Evolutionary conservation across 2,797 vertebrate species (phyloP).

Genomic region (Gouania willdenowi): DNA sequence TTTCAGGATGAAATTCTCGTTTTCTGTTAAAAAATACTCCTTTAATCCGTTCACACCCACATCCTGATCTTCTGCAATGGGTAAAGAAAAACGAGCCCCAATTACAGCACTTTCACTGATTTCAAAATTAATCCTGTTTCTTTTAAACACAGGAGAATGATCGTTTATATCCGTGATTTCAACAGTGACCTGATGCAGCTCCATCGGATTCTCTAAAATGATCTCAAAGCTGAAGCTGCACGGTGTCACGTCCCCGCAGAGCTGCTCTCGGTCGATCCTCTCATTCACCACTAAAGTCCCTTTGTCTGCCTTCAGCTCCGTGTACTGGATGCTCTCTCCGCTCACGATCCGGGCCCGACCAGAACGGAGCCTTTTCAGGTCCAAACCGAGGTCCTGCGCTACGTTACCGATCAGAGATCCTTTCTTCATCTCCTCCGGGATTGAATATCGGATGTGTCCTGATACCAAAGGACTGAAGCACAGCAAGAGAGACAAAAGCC

Average conservation of each 20-base stretch:
- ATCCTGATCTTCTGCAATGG: conserved; percentile 45
- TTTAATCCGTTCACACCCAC: conserved; percentile 39
- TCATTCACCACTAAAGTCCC: conserved; percentile 67
- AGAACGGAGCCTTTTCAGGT: conserved; percentile 50
- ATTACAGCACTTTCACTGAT: conserved; percentile 23
- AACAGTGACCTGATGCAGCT: conserved; percentile 56
- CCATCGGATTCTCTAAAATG: conserved; percentile 68
- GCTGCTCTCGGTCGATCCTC: conserved; percentile 71
- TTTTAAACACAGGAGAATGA: conserved; percentile 47
- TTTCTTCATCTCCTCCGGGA: conserved; percentile 81
- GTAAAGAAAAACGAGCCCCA: conserved; percentile 10
- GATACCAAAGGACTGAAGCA: not conserved
- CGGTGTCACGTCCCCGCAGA: conserved; percentile 55
- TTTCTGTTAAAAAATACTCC: conserved; percentile 22
- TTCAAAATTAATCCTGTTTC: conserved; percentile 7
- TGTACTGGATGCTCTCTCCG: conserved; percentile 63
- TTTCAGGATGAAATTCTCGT: conserved; percentile 57
- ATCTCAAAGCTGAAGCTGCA: conserved; percentile 71
- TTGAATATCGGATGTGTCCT: conserved; percentile 80
- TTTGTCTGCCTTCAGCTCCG: conserved; percentile 60
- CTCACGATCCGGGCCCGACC: conserved; percentile 62
- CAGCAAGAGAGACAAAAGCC: conserved; percentile 35
- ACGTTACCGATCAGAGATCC: conserved; percentile 69
- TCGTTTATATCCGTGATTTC: conserved; percentile 66
- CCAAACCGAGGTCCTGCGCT: conserved; percentile 63